Conservation (phyloP, 2,797 vertebrate species). For the Psittacula echo region DNA sequence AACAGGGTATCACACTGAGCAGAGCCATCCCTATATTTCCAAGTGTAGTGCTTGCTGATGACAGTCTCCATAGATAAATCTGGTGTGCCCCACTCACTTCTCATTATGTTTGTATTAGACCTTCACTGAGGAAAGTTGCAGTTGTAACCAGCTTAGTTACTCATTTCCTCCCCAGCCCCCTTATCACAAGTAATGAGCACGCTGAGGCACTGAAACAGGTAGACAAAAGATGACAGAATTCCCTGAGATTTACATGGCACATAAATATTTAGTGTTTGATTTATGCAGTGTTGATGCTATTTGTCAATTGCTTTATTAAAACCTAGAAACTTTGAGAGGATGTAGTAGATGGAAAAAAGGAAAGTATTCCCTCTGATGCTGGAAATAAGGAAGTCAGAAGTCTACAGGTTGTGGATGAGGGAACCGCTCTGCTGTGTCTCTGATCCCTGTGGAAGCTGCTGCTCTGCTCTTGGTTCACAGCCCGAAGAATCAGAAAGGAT, state of each 20-base stretch:
- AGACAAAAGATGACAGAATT: slow-evolving; percentile 44
- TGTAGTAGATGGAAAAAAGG: background rate
- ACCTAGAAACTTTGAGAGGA: background rate
- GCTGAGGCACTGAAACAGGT: background rate
- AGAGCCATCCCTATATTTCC: background rate
- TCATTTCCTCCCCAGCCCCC: background rate
- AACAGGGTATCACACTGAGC: background rate
- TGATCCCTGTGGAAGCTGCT: background rate
- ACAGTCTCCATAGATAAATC: background rate
- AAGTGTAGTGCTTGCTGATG: background rate
- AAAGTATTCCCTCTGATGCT: background rate
- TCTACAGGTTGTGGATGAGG: background rate
- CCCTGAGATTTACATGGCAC: background rate
- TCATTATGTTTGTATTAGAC: background rate
- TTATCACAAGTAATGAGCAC: background rate
- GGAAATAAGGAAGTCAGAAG: background rate
- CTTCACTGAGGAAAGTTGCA: background rate
- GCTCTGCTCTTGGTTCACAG: slow-evolving; percentile 5
- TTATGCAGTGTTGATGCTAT: background rate
- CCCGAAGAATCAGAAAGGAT: background rate
- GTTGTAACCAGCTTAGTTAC: background rate
- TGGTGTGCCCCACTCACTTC: background rate
- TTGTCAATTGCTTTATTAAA: slow-evolving; percentile 43
- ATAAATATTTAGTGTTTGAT: slow-evolving; percentile 42
- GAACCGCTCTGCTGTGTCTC: background rate